These are phyloP conservation scores for Philereme vetulata DNA, from an alignment of 2,888 invertebrate genomes.

Conservation along the genomic window DNA sequence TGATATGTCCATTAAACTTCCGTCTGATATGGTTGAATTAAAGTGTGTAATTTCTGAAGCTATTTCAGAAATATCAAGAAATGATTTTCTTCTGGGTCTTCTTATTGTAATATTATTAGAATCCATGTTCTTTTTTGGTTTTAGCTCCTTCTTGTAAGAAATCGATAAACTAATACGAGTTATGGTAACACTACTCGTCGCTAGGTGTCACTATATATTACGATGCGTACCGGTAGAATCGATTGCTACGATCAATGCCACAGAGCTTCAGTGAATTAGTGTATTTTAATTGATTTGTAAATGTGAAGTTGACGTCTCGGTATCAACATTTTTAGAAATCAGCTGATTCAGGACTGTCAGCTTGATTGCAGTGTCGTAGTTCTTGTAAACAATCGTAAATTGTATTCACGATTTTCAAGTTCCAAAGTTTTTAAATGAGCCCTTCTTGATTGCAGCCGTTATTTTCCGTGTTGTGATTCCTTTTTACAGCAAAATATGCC, in stretches of 20 bases:
- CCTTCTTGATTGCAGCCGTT: too few relatives aligned
- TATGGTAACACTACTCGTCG: too few relatives aligned
- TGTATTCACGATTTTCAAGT: slow-evolving; percentile 1
- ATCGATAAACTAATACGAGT: not conserved
- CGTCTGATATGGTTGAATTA: slow-evolving; percentile 2
- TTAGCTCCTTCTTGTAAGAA: not conserved
- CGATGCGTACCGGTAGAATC: too few relatives aligned
- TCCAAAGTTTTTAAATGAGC: too few relatives aligned
- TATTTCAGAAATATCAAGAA: slow-evolving; percentile 5
- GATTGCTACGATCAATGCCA: too few relatives aligned
- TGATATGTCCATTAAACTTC: not conserved
- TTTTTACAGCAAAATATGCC: too few relatives aligned
- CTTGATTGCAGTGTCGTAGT: not conserved
- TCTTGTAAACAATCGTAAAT: slow-evolving; percentile 1
- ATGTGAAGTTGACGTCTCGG: not conserved
- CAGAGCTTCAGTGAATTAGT: too few relatives aligned
- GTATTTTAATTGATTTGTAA: not conserved
- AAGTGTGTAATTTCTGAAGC: not conserved
- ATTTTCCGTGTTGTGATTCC: slow-evolving; percentile 11
- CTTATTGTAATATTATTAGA: slow-evolving; percentile 2
- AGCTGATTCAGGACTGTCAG: slow-evolving; percentile 2
- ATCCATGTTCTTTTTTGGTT: not conserved
- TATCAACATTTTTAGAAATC: not conserved
- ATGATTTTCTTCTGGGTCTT: not conserved
- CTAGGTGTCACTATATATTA: too few relatives aligned